Evolutionary conservation across 2,113 vertebrate species (phyloP).

Genomic region (Bungarus multicinctus): DNA sequence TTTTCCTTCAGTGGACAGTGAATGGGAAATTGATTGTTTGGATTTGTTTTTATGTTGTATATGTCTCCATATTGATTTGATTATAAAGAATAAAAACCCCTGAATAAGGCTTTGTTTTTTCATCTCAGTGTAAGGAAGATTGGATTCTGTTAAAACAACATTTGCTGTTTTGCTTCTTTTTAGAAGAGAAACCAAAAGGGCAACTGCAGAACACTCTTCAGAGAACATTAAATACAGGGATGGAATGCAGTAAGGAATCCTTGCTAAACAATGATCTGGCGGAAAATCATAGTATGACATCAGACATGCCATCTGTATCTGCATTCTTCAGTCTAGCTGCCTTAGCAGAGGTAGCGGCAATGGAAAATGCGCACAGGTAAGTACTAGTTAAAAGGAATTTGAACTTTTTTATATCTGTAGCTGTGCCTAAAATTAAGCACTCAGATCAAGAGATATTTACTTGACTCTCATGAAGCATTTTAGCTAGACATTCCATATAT

Average conservation of each 20-base stretch:
- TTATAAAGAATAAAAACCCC: not conserved
- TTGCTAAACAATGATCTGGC: constrained; percentile 67
- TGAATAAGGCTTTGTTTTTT: not conserved
- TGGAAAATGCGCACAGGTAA: constrained; percentile 98
- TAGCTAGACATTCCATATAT: not conserved
- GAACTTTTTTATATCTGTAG: not conserved
- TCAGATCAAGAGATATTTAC: not conserved
- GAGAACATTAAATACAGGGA: constrained; percentile 72
- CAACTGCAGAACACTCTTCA: constrained; percentile 73
- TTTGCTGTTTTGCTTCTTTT: constrained; percentile 41
- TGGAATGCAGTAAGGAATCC: constrained; percentile 80
- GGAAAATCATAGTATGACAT: constrained; percentile 71
- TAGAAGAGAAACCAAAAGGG: constrained; percentile 87
- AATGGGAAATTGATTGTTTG: not conserved
- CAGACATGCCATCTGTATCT: constrained; percentile 76
- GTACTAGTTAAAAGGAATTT: not conserved
- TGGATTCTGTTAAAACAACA: not conserved
- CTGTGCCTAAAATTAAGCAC: constrained; percentile 11
- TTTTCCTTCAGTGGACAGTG: not conserved
- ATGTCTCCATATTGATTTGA: not conserved
- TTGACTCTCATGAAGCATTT: not conserved
- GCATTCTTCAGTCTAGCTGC: constrained; percentile 97
- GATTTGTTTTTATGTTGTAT: not conserved
- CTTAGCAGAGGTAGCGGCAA: constrained; percentile 98
- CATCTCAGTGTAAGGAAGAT: not conserved